Conservation (phyloP, 1,140 invertebrate species). For the Hyphantria cunea region DNA sequence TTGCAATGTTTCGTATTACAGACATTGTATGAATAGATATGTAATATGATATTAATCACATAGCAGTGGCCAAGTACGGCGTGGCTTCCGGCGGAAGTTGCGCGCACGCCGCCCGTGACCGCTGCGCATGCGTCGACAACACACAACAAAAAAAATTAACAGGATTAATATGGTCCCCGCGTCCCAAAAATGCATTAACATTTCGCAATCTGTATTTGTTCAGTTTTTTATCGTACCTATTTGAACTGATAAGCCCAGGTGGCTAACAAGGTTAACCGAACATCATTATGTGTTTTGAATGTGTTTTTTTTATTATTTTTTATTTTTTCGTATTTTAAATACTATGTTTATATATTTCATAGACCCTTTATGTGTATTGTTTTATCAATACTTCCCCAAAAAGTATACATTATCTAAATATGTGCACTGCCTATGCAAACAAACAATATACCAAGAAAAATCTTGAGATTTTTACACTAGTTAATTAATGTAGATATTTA, state of each 20-base stretch:
- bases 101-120: constrained; percentile 72
- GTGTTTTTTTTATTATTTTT: no score
- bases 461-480: no score
- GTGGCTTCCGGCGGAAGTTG: constrained; percentile 77
- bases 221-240: neutral
- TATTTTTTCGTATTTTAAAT: no score
- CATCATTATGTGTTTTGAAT: no score
- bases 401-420: no score
- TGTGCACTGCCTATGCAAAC: no score
- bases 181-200: constrained; percentile 20
- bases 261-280: neutral
- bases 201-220: constrained; percentile 1
- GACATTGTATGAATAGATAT: constrained; percentile 38
- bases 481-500: no score
- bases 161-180: constrained; percentile 13
- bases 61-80: constrained; percentile 49
- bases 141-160: constrained; percentile 23
- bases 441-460: no score
- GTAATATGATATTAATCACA: constrained; percentile 44
- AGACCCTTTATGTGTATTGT: no score
- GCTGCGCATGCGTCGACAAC: constrained; percentile 41
- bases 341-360: no score
- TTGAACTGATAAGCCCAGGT: neutral
- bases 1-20: constrained; percentile 39
- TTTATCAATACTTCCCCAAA: no score